Conservation (phyloP, 1,140 invertebrate genomes). For the Drosophila kanapiae region DNA sequence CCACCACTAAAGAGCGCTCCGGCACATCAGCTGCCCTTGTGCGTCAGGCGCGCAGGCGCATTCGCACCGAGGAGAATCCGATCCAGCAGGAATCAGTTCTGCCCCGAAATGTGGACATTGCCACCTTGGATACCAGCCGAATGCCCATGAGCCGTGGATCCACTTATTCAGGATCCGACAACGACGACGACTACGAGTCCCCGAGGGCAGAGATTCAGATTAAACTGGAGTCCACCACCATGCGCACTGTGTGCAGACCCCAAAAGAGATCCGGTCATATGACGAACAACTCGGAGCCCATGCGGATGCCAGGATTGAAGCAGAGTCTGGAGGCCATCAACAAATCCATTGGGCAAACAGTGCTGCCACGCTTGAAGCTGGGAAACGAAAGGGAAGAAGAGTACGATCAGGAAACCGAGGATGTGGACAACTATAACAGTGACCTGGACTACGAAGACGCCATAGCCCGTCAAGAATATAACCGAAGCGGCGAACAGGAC, state of each 20-base stretch:
- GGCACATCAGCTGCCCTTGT: constrained; percentile 45
- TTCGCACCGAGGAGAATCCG: constrained; percentile 49
- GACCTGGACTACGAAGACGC: constrained; percentile 21
- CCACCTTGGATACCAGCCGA: constrained; percentile 11
- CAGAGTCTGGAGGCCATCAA: constrained; percentile 22
- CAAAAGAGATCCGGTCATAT: constrained; percentile 18
- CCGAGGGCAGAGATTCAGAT: constrained; percentile 52
- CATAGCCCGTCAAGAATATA: not conserved
- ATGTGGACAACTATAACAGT: constrained; percentile 13
- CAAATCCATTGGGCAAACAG: constrained; percentile 5
- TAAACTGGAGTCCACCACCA: constrained; percentile 48
- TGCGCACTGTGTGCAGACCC: constrained; percentile 39
- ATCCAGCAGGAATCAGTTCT: not conserved
- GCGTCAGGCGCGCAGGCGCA: constrained; percentile 56
- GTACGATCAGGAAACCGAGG: constrained; percentile 22
- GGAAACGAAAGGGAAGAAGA: not conserved
- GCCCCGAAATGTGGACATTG: constrained; percentile 5
- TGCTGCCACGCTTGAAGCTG: constrained; percentile 32
- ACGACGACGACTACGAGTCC: constrained; percentile 40
- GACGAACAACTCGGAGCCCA: constrained; percentile 10
- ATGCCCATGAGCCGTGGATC: constrained; percentile 7
- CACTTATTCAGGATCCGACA: constrained; percentile 32
- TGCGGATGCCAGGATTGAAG: constrained; percentile 38
- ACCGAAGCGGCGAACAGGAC: constrained; percentile 10
- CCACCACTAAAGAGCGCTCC: constrained; percentile 30